Base-by-base conservation (phyloP, 2,797 vertebrate genomes). In the Oryzias dopingdopingensis region DNA sequence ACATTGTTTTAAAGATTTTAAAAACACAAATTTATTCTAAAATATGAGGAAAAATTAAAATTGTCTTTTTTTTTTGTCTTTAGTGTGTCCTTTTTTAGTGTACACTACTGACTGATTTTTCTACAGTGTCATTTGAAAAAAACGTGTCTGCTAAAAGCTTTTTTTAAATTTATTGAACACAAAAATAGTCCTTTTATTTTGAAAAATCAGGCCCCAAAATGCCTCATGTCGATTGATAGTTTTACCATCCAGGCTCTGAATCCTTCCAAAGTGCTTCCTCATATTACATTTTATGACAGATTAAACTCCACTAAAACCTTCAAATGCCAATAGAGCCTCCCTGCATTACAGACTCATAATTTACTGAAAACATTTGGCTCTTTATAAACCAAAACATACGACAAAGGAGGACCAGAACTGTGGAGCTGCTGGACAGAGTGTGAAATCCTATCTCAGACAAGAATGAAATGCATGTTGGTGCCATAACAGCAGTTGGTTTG, bases 341-440 rank as follows among this genome's bases (percentile, higher is more conserved):
- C 49, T 46, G 22, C 43, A 52, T 15, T 17, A 29, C 50, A 52
- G 29, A 52, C 49, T 41, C 8, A 29, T 23, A 49, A 46, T 18
- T 47, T 50, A 52, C 26, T 17, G 37, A 26, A 14, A 40, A 46
- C 20, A 40, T 46, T 37, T 46, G 20, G 43, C 49, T 23, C 26
- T 14, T 55, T 22, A 20, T 32, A 5, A 44, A 23, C 20, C 22
- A 46, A 46, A 42, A 62, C 53, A 62, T 24, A 53, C 18, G 8
- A 32, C 17, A 32, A 32, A 45, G 45, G 18, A n/a, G 2, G 8
- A 15, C 4, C 17, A 5, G 48, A 47, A 48, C 4, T 23, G 29
- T 41, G 22, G n/a, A 44, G 41, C 41, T 49, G 24, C 40, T 49
- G 7, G 12, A 23, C 3, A 8, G 52, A 17, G 41, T 53, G 10